Base-by-base conservation (phyloP, 2,113 vertebrate species). In the Bubo scandiacus region DNA sequence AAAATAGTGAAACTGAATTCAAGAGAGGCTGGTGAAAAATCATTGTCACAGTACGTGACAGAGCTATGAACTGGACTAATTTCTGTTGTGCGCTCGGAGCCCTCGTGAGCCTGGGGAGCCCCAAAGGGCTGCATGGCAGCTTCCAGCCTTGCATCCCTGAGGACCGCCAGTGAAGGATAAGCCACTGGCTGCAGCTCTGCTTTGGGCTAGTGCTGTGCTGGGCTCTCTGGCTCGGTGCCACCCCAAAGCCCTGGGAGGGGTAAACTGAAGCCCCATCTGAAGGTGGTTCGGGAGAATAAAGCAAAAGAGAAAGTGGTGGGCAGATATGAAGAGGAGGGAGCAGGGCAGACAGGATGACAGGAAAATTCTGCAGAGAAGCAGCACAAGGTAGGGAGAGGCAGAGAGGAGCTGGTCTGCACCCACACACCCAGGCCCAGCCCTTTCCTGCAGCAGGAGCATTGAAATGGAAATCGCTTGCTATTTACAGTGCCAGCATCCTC, bases 391-490 rank as follows among this genome's bases (percentile, higher is more conserved):
- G 3, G 18, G 45, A 80, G 55, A 86, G 13, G 36, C 45, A 85
- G 52, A 66, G 42, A 65, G 7, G 58, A 84, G 52, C 68, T 85
- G 61, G 21, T 90, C 72, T 94, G 89, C 86, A 87, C 63, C 91
- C 84, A 89, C 91, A 82, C 77, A 91, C 30, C 15, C 71, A 58
- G 75, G 5, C 79, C 81, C 82, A 88, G 49, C 40, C 40, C 26
- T 61, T 86, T 22, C 47, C 65, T 0, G 20, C 47, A 75, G 71
- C 72, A 83, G 78, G 30, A 81, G 11, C 90, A 93, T 4, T 65
- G 90, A 86, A 81, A 86, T 88, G 80, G 65, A 96, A 96, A 96
- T 74, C 1, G 43, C 16, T 94, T 95, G 79, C 85, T 96, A 86
- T 89, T 90, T 93, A 11, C n/a, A 70, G 82, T 13, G 42, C 82